These are phyloP conservation scores for Nicator chloris DNA, from an alignment of 2,113 vertebrate species.

Conservation along the genomic window DNA sequence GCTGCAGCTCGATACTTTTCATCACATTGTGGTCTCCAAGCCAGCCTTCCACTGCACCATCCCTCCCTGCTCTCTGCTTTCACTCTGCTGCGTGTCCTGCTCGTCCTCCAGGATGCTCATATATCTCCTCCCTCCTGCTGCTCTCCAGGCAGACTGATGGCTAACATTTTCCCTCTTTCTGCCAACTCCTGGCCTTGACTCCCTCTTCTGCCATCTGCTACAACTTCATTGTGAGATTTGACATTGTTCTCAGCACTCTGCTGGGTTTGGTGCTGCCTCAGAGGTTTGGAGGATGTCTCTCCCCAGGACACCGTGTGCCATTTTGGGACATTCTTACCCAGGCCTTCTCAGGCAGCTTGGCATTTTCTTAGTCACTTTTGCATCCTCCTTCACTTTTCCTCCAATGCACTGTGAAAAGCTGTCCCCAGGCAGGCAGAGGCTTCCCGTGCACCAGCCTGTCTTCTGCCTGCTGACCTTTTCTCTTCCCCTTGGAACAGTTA, in stretches of 20 bases:
- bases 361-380: not conserved
- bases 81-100: not conserved
- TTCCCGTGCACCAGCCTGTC: not conserved
- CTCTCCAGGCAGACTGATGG: slow-evolving; percentile 36
- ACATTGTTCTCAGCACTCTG: not conserved
- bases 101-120: slow-evolving; percentile 25
- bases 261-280: not conserved
- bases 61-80: not conserved
- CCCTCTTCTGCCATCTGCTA: slow-evolving; percentile 54
- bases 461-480: slow-evolving; percentile 25
- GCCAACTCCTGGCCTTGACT: slow-evolving; percentile 35
- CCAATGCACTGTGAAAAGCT: not conserved
- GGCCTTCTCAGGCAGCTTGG: not conserved
- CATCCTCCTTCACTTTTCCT: not conserved
- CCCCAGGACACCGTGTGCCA: not conserved
- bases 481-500: slow-evolving; percentile 13
- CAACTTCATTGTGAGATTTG: slow-evolving; percentile 18
- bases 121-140: slow-evolving; percentile 42
- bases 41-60: not conserved
- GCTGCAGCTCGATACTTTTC: not conserved
- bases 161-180: not conserved
- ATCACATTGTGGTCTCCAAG: not conserved
- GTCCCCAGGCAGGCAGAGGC: not conserved
- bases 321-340: not conserved
- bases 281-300: not conserved